These are phyloP conservation scores for Nycticebus coucang DNA, from an alignment of 2,113 vertebrate species.

Conservation along the genomic window DNA sequence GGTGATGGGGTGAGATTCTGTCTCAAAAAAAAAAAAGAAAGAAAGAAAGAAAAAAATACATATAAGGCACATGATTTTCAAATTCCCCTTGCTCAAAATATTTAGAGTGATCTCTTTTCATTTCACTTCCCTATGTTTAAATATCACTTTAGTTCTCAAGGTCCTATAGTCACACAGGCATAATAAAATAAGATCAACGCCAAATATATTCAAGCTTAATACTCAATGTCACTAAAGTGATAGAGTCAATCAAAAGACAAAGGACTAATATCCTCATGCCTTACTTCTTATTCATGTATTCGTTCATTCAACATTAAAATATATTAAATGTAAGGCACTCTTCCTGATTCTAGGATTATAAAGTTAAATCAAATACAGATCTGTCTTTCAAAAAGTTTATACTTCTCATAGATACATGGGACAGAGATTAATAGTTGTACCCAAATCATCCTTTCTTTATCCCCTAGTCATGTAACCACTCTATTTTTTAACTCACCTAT, in stretches of 20 bases:
- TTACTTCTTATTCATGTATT: neutral
- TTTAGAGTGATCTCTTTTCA: neutral
- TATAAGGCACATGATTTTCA: neutral
- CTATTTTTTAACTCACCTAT: neutral
- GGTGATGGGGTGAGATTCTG: no score
- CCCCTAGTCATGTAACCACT: neutral
- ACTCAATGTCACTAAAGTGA: constrained; percentile 2
- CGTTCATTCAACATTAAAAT: neutral
- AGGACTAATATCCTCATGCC: neutral
- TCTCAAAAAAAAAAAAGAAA: no score
- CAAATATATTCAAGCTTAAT: neutral
- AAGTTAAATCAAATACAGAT: neutral
- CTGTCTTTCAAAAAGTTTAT: constrained; percentile 15
- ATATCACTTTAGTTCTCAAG: constrained; percentile 7
- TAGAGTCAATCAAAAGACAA: neutral
- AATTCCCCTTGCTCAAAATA: neutral
- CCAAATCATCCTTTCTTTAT: neutral
- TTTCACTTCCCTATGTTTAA: constrained; percentile 4
- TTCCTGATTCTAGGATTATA: neutral
- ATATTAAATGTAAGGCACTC: neutral
- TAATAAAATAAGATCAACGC: constrained; percentile 20
- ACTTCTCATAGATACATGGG: neutral
- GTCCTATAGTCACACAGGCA: neutral
- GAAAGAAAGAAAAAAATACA: no score
- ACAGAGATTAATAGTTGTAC: neutral